Percentiles rank a stretch among this genome's conserved stretches.
phyloP scores from a whole-genome alignment of 2,888 invertebrate genomes.

The Leucophenga montana region DNA sequence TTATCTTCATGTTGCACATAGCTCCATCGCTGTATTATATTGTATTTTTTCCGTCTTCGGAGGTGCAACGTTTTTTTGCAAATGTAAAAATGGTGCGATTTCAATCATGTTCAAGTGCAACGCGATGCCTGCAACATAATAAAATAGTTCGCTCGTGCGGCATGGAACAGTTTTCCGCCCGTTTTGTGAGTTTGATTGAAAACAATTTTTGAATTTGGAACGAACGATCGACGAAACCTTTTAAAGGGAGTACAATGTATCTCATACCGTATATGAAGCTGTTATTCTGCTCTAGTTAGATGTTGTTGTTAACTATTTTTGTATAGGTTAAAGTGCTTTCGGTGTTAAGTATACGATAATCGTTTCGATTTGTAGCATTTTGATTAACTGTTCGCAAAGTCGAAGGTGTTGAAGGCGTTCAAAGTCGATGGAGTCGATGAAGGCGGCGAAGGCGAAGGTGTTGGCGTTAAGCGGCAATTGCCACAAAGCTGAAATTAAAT shows the following conservation, averaged over 20 bases:
- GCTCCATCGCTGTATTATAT: neutral
- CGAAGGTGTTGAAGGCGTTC: neutral
- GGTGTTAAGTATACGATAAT: slow-evolving; percentile 66
- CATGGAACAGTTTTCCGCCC: neutral
- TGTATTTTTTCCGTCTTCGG: neutral
- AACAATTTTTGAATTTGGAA: slow-evolving; percentile 42
- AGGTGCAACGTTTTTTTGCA: neutral
- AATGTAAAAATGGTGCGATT: slow-evolving; percentile 18
- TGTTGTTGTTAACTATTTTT: slow-evolving; percentile 34
- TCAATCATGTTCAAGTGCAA: slow-evolving; percentile 25
- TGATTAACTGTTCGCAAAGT: slow-evolving; percentile 28
- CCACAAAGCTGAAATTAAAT: slow-evolving; percentile 60
- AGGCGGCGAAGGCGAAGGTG: neutral
- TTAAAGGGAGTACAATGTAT: slow-evolving; percentile 1
- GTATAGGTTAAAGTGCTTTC: slow-evolving; percentile 61
- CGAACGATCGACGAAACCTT: neutral
- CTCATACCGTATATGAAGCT: neutral
- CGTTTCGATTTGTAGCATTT: slow-evolving; percentile 57
- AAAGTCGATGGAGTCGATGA: neutral
- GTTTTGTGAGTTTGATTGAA: slow-evolving; percentile 47
- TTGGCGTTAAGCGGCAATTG: slow-evolving; percentile 36
- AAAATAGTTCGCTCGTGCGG: neutral
- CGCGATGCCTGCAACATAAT: too few relatives aligned
- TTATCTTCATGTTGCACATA: too few relatives aligned
- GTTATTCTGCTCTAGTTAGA: slow-evolving; percentile 28